Percentiles rank a stretch among this genome's conserved stretches.
phyloP scores from a whole-genome alignment of 2,113 vertebrate species.

The Upupa epops region DNA sequence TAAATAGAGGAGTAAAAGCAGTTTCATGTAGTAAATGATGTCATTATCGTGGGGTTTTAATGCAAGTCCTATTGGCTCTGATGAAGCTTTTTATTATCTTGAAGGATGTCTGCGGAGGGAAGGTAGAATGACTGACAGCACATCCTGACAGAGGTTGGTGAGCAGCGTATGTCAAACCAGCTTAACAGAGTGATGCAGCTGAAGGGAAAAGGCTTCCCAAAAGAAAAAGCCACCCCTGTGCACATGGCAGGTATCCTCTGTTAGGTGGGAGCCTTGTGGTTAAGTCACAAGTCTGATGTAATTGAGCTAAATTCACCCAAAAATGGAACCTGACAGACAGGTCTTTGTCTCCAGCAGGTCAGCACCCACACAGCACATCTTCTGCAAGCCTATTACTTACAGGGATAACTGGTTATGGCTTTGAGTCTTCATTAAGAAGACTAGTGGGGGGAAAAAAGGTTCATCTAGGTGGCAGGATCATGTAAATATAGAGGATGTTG shows the following conservation, averaged over 20 bases:
- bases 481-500: neutral
- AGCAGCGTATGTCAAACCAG: neutral
- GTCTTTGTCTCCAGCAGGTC: neutral
- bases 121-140: neutral
- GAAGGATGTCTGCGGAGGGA: neutral
- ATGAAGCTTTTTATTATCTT: neutral
- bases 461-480: neutral
- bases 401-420: neutral
- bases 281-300: neutral
- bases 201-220: neutral
- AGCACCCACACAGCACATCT: neutral
- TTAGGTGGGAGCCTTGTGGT: neutral
- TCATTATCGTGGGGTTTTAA: neutral
- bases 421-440: neutral
- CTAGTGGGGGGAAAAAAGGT: neutral
- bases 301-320: neutral
- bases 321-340: neutral
- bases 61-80: neutral
- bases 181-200: neutral
- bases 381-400: neutral
- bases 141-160: neutral
- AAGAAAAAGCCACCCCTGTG: neutral
- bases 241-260: accelerated
- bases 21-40: neutral
- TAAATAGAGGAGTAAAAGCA: neutral